These are phyloP conservation scores for Chydorus sphaericus DNA, from an alignment of 2,888 invertebrate species.

Conservation along the genomic window DNA sequence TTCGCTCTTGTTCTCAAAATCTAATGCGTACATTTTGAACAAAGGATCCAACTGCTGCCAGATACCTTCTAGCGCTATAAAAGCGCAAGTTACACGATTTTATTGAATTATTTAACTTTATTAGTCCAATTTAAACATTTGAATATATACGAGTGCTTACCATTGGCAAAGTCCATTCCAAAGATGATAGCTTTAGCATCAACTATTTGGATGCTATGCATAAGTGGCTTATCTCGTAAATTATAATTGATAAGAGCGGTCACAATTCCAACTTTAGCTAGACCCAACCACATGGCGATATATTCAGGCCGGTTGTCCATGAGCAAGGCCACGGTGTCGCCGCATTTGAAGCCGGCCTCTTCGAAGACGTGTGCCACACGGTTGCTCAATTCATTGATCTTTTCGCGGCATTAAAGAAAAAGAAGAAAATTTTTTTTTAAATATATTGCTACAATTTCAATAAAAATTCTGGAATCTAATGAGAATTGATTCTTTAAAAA, in stretches of 20 bases:
- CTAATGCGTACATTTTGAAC: slow-evolving; percentile 45
- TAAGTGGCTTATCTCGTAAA: slow-evolving; percentile 60
- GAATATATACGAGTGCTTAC: slow-evolving; percentile 28
- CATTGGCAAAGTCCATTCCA: slow-evolving; percentile 48
- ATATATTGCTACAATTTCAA: no score
- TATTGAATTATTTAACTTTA: neutral
- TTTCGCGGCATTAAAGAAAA: no score
- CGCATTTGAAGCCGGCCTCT: slow-evolving; percentile 65
- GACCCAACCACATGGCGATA: slow-evolving; percentile 82
- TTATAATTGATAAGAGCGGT: slow-evolving; percentile 89
- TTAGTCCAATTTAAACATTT: neutral
- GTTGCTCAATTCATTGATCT: slow-evolving; percentile 77
- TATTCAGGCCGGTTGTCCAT: slow-evolving; percentile 87
- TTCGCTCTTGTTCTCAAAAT: slow-evolving; percentile 23
- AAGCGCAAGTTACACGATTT: slow-evolving; percentile 20
- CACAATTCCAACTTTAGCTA: slow-evolving; percentile 70
- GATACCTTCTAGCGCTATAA: slow-evolving; percentile 55
- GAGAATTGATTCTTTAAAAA: no score
- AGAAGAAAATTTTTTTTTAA: no score
- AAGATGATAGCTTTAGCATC: slow-evolving; percentile 73
- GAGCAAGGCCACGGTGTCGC: slow-evolving; percentile 76
- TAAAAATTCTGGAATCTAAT: no score
- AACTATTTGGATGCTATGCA: slow-evolving; percentile 79
- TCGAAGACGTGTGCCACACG: slow-evolving; percentile 64
- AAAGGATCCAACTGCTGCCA: slow-evolving; percentile 48